Base-by-base conservation (phyloP, 2,113 vertebrate genomes). In the Cochlearius cochlearius region DNA sequence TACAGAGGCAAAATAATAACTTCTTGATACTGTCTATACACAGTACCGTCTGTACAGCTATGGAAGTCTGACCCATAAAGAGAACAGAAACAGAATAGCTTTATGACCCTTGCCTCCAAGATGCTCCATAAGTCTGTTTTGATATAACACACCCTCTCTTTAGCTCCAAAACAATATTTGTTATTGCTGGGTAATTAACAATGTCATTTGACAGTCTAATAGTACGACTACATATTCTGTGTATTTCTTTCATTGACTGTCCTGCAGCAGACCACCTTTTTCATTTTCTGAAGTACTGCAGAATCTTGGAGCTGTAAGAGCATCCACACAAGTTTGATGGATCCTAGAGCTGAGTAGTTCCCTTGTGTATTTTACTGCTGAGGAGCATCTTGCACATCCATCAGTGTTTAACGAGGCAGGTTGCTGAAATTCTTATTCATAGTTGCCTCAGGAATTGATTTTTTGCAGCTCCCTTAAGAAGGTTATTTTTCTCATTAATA, bases 151-250 rank as follows among this genome's bases (percentile, higher is more conserved):
- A n/a, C 3, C 0, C 5, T 43, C 25, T 68, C 13, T 67, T 45
- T 14, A 38, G 4, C 14, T 55, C 15, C 9, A 11, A 41, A 41
- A 49, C 1, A 3, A 43, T 22, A 38, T 29, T 88, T 80, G 1
- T 6, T 75, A 20, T 22, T 62, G 6, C 2, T 55, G 15, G 2
- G 8, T 55, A 63, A 71, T 67, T 67, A 63, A 29, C 7, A 45
- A 16, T 1, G 1, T 30, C 3, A 59, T 75, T 55, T 38, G 30
- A 29, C 11, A 43, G 8, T 29, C 39, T 56, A n/a, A 59, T 26
- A 39, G 1, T 13, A 34, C 1, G 3, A 21, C 4, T n/a, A 17
- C 3, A 14, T 59, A 23, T 7, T 50, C 29, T n/a, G 1, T 43
- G 32, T 16, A 14, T 21, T 79, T 76, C 12, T 73, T 38, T 64